Percentiles rank a stretch among this genome's conserved stretches.
Evolutionary conservation across 2,888 invertebrate species (phyloP).

Genomic region (Meganola albula): DNA sequence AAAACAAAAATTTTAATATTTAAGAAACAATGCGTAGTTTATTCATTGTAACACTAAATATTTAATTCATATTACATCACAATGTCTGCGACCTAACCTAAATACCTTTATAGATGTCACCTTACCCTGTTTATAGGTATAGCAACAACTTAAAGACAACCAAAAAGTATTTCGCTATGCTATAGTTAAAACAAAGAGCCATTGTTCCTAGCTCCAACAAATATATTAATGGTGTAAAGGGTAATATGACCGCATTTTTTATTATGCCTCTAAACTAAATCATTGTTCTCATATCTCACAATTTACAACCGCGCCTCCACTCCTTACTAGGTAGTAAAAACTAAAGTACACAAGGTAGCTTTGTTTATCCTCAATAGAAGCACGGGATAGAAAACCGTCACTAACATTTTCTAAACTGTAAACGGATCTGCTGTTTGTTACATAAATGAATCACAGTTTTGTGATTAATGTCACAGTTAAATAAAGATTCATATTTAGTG

Average conservation of each 20-base stretch:
- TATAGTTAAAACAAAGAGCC: too few relatives aligned
- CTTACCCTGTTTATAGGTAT: too few relatives aligned
- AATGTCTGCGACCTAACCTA: too few relatives aligned
- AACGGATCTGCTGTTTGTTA: constrained; percentile 48
- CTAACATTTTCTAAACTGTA: constrained; percentile 33
- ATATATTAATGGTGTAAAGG: too few relatives aligned
- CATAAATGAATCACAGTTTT: constrained; percentile 65
- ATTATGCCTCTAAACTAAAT: constrained; percentile 25
- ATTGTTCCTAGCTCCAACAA: too few relatives aligned
- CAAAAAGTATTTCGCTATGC: too few relatives aligned
- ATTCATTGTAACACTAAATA: too few relatives aligned
- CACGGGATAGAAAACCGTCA: constrained; percentile 35
- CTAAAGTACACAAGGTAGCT: constrained; percentile 49
- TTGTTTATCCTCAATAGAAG: constrained; percentile 44
- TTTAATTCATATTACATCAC: too few relatives aligned
- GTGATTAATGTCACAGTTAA: constrained; percentile 72
- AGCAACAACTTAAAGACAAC: too few relatives aligned
- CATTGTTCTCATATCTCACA: constrained; percentile 30
- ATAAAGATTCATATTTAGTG: constrained; percentile 74
- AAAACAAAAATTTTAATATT: too few relatives aligned
- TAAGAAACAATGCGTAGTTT: too few relatives aligned
- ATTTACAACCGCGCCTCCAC: constrained; percentile 34
- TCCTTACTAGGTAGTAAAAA: constrained; percentile 37
- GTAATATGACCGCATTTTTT: constrained; percentile 12
- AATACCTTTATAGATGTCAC: too few relatives aligned